Evolutionary conservation across 2,113 vertebrate genomes (phyloP).

Genomic region (Daubentonia madagascariensis): DNA sequence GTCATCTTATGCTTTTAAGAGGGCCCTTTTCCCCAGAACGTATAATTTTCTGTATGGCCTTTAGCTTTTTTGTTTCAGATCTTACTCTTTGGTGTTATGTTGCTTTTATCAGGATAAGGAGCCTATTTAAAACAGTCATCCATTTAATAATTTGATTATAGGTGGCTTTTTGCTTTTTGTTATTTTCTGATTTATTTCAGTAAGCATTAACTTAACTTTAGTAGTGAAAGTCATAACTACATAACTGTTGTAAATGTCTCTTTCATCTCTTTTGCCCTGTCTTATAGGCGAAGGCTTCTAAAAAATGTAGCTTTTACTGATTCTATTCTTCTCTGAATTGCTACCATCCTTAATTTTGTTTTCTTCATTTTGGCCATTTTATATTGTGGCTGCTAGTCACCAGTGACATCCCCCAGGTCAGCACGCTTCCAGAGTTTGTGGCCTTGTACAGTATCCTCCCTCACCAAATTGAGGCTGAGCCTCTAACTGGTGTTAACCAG

Average conservation of each 20-base stretch:
- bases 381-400: too few species aligned
- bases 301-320: not conserved
- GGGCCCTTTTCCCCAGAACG: slow-evolving; percentile 49
- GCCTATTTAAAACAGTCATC: not conserved
- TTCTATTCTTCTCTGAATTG: not conserved
- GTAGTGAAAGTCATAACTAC: not conserved
- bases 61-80: slow-evolving; percentile 64
- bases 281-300: not conserved
- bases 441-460: rapidly evolving
- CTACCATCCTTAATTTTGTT: not conserved
- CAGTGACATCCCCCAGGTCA: rapidly evolving
- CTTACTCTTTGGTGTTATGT: not conserved
- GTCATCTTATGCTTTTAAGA: slow-evolving; percentile 63
- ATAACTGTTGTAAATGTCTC: not conserved
- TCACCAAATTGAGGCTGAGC: rapidly evolving
- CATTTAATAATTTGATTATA: slow-evolving; percentile 3
- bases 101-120: not conserved
- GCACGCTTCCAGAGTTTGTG: not conserved
- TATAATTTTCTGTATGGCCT: slow-evolving; percentile 41
- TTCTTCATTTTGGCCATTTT: not conserved
- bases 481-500: not conserved
- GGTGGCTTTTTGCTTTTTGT: not conserved
- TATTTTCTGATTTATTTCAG: slow-evolving; percentile 11
- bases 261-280: not conserved
- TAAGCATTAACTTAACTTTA: slow-evolving; percentile 17